phyloP scores from a whole-genome alignment of 2,113 vertebrate genomes.

The Cottus gobio region DNA sequence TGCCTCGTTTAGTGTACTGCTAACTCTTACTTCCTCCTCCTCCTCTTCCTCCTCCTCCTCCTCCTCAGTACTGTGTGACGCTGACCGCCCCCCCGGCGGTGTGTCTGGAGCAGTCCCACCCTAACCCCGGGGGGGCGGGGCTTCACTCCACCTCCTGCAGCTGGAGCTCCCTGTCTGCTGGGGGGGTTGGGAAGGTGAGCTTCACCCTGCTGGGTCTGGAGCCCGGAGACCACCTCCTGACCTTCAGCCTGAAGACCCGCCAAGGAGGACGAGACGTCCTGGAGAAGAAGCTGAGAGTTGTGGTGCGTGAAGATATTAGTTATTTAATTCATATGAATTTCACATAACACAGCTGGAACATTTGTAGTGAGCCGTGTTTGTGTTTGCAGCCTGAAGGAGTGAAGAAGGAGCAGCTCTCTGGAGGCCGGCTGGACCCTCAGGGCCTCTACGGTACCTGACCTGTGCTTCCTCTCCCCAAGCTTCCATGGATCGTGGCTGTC shows the following conservation, averaged over 20 bases:
- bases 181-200: conserved; percentile 69
- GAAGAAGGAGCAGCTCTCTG: conserved; percentile 81
- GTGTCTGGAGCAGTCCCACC: conserved; percentile 83
- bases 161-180: conserved; percentile 45
- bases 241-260: conserved; percentile 82
- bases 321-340: no score
- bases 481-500: no score
- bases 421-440: conserved; percentile 88
- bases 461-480: no score
- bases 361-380: background rate
- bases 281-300: conserved; percentile 87
- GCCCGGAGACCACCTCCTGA: conserved; percentile 86
- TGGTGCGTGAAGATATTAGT: conserved; percentile 78
- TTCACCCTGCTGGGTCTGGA: conserved; percentile 90
- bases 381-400: conserved; percentile 92
- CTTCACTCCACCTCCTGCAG: conserved; percentile 51
- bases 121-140: rapidly evolving
- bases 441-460: conserved; percentile 88
- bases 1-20: background rate
- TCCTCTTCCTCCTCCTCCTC: background rate
- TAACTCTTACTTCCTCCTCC: background rate
- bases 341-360: no score
- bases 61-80: conserved; percentile 86
- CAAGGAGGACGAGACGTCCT: conserved; percentile 74
- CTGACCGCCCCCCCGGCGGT: conserved; percentile 82